Evolutionary conservation across 2,888 invertebrate species (phyloP).

Genomic region (Erebia epiphron): DNA sequence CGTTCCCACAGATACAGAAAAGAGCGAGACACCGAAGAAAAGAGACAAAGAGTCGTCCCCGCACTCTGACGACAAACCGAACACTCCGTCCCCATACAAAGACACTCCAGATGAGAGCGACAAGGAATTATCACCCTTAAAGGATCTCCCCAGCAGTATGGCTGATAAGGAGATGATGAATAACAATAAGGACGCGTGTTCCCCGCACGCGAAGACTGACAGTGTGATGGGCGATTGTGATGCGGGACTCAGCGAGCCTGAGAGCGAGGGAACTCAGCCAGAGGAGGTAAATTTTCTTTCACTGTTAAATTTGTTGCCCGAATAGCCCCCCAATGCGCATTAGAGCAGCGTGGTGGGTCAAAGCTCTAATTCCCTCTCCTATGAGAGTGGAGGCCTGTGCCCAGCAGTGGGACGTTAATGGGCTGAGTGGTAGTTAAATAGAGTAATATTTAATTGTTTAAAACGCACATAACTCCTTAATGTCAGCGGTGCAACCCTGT

Average conservation of each 20-base stretch:
- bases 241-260: slow-evolving; percentile 88
- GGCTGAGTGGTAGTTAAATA: too few species aligned
- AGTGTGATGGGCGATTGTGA: slow-evolving; percentile 86
- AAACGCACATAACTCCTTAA: too few species aligned
- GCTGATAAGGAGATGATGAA: slow-evolving; percentile 66
- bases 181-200: slow-evolving; percentile 76
- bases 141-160: slow-evolving; percentile 63
- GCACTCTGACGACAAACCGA: slow-evolving; percentile 50
- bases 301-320: too few species aligned
- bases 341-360: too few species aligned
- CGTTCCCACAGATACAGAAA: slow-evolving; percentile 51
- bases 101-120: slow-evolving; percentile 60
- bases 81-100: slow-evolving; percentile 54
- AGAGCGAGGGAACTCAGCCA: slow-evolving; percentile 93
- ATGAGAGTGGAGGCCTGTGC: too few species aligned
- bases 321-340: too few species aligned
- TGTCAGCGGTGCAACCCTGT: too few species aligned
- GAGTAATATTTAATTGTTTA: too few species aligned
- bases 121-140: slow-evolving; percentile 62
- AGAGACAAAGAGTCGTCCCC: slow-evolving; percentile 54
- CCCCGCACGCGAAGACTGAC: slow-evolving; percentile 81
- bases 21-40: slow-evolving; percentile 64
- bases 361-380: too few species aligned
- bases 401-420: too few species aligned
- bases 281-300: slow-evolving; percentile 85